Evolutionary conservation across 2,113 vertebrate genomes (phyloP), one percentile per base, ranked within the genome.

Genomic region (Indicator maculatus): DNA sequence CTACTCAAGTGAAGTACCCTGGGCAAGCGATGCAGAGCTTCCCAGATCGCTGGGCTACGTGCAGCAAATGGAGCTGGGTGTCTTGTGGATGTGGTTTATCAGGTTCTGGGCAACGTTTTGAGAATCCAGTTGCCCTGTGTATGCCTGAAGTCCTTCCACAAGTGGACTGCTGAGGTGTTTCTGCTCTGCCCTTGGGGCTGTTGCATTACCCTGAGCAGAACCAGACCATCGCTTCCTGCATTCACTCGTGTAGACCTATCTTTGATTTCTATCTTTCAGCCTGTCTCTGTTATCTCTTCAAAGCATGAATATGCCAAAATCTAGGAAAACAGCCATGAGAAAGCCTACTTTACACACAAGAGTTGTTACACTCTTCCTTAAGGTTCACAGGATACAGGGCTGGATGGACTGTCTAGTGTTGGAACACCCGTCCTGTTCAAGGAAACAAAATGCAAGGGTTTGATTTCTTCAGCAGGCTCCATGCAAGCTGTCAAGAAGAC

Each of bases 141-240:
- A 0, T 44, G 11, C 36, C 67, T 38, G 21, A 55, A 71, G 41
- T 24, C 41, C 27, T 58, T 84, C 67, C 19, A 27, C 5, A 2
- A 1, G 20, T 23, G 28, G 56, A 14, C 0, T 1, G 26, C 66
- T 1, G 2, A 47, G 19, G 2, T 1, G 0, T 31, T 74, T 80
- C 69, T 90, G 41, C 7, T 23, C n/a, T 78, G 39, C 26, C 8
- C 30, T 12, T 26, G 20, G 18, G 21, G 20, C 30, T 74, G 23
- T 7, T 11, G 2, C 1, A 0, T 45, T 41, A 30, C 12, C 19
- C 9, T 1, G 2, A 67, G 33, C 53, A 86, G 47, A 81, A 19
- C 20, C 60, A 81, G 64, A 39, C 12, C 30, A 16, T 5, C 1
- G 0, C 36, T 31, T 9, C 28, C 36, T 77, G 18, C 6, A 33